A percentile compares a stretch with the other conserved stretches of the same genome.
Conservation (phyloP, 2,797 vertebrate species). For the Loriculus beryllinus region DNA sequence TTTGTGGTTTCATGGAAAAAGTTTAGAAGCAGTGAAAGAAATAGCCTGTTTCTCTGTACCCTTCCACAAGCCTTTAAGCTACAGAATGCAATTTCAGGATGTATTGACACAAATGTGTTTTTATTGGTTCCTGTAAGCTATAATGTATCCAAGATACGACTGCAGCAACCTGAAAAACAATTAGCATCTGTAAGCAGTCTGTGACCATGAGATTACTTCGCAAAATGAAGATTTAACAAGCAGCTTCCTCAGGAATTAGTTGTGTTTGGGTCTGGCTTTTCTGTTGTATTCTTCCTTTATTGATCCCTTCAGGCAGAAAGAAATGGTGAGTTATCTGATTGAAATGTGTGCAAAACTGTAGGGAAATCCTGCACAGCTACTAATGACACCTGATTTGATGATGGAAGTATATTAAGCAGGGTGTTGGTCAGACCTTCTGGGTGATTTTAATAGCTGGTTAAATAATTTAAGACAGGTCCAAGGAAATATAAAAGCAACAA, state of each 20-base stretch:
- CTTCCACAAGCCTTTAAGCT: background rate
- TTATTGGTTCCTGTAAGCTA: slow-evolving; percentile 2
- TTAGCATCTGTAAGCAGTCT: slow-evolving; percentile 18
- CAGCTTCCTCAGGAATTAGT: slow-evolving; percentile 6
- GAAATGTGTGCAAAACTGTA: slow-evolving; percentile 7
- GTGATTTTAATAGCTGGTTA: slow-evolving; percentile 22
- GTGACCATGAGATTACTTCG: background rate
- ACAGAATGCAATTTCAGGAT: slow-evolving; percentile 17
- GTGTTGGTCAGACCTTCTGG: background rate
- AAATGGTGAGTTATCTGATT: slow-evolving; percentile 10
- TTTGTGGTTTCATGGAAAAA: background rate
- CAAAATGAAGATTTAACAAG: background rate
- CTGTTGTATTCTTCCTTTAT: slow-evolving; percentile 15
- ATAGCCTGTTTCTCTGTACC: background rate
- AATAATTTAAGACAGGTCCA: slow-evolving; percentile 9
- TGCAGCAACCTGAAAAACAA: slow-evolving; percentile 22
- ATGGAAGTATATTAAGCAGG: background rate
- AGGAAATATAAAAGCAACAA: background rate
- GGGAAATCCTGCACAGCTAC: background rate
- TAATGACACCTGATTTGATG: slow-evolving; percentile 26
- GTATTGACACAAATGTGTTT: background rate
- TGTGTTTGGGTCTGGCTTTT: background rate
- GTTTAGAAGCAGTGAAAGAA: background rate
- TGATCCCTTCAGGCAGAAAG: slow-evolving; percentile 9
- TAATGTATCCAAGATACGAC: background rate